Evolutionary conservation across 2,888 invertebrate species (phyloP), one percentile per base, ranked within the genome.

Genomic region (Atrina japonica): DNA sequence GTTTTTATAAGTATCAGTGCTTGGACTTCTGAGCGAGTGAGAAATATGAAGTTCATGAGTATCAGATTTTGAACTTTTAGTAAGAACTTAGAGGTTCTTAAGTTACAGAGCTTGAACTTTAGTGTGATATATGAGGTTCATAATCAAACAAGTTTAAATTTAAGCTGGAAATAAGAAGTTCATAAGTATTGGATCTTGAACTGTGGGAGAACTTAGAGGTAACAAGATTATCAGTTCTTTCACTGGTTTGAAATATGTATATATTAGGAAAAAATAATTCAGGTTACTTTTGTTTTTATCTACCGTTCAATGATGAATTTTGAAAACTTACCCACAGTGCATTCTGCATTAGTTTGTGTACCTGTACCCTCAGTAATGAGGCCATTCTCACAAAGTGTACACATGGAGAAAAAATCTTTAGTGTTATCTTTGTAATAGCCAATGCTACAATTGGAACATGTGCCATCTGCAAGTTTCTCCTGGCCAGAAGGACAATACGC

Each of bases 401-500:
- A 81, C 6, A 35, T 23, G 6, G 69, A 43, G 43, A 80, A 80
- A 1, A 69, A 69, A 50, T 73, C 78, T 7, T 56, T 49, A 14
- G 11, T 55, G 50, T 78, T 81, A 35, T 79, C 72, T 53, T 79
- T 81, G 66, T 71, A 83, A 41, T 70, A 80, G 1, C 83, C 83
- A 47, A 61, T 25, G 0, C 52, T 21, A 72, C 83, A 83, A 16
- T 47, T 16, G 0, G 43, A 49, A 75, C 83, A 83, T 1, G 3
- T 16, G 6, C 43, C 56, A 14, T 25, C 43, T 21, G 35, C 29
- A 43, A 60, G 69, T 40, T 71, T 74, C 65, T 80, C 75, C 16
- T 70, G n/a, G 6, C 82, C 82, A 66, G 74, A 68, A 0, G 89
- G 97, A 98, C 82, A 83, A 55, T 76, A 83, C 5, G 14, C 82